phyloP scores from a whole-genome alignment of 1,140 invertebrate species.

The Brachionus rubens region DNA sequence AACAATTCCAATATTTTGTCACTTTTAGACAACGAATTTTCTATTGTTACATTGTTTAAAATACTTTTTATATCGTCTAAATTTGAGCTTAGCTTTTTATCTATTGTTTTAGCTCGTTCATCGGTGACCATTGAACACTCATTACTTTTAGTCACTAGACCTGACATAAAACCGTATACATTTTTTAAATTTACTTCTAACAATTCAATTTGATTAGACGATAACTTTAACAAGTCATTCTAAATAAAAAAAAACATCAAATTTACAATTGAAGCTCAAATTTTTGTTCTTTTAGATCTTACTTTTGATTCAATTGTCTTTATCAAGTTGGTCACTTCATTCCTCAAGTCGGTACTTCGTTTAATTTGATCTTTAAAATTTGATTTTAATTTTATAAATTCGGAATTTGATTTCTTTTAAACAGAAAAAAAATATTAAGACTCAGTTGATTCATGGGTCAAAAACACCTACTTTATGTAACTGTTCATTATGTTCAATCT shows the following conservation, averaged over 20 bases:
- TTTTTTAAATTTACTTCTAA: slow-evolving; percentile 3
- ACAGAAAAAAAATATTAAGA: background rate
- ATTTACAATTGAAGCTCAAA: too few species aligned
- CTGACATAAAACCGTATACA: background rate
- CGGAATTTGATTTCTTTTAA: background rate
- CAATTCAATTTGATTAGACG: background rate
- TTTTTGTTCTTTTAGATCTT: background rate
- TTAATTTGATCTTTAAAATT: slow-evolving; percentile 31
- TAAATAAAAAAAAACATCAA: background rate
- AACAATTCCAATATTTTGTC: slow-evolving; percentile 10
- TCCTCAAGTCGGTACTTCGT: background rate
- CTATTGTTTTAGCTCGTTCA: background rate
- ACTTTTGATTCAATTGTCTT: slow-evolving; percentile 10
- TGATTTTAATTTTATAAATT: slow-evolving; percentile 3
- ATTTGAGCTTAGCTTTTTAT: background rate
- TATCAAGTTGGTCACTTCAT: background rate
- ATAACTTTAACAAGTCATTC: slow-evolving; percentile 19
- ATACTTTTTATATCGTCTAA: background rate
- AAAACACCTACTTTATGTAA: background rate
- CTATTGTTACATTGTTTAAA: background rate
- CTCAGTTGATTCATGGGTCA: background rate
- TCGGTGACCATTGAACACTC: too few species aligned
- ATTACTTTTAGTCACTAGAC: background rate
- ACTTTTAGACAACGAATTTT: slow-evolving; percentile 1
- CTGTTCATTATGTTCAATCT: background rate